Evolutionary conservation across 2,888 invertebrate genomes (phyloP).

Genomic region (Athrips mouffetella): DNA sequence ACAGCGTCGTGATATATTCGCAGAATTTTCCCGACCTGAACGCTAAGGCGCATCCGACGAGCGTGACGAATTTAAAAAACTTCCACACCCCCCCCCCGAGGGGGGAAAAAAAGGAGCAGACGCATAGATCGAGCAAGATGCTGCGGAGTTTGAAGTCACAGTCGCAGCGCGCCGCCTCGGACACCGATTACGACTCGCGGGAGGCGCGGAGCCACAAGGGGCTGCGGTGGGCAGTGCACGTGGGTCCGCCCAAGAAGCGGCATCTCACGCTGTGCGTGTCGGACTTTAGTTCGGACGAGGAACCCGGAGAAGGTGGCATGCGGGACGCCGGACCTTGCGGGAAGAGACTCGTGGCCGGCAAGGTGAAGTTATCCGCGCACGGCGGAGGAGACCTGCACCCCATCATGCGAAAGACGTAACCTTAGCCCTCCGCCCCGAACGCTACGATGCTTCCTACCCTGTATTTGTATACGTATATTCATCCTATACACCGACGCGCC

Average conservation of each 20-base stretch:
- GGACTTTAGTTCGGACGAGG: constrained; percentile 66
- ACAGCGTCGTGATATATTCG: constrained; percentile 67
- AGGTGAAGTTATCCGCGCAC: constrained; percentile 62
- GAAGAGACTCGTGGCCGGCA: constrained; percentile 49
- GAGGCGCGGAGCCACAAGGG: constrained; percentile 53
- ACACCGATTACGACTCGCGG: constrained; percentile 64
- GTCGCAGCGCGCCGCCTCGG: constrained; percentile 60
- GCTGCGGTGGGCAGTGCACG: constrained; percentile 60
- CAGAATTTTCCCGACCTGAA: constrained; percentile 70
- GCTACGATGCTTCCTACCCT: constrained; percentile 26
- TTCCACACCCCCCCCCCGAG: constrained; percentile 75
- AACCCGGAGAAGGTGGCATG: constrained; percentile 46
- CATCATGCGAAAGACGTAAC: constrained; percentile 62
- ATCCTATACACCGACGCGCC: constrained; percentile 39
- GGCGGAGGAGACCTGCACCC: constrained; percentile 68
- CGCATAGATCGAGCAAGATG: constrained; percentile 50
- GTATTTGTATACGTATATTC: constrained; percentile 37
- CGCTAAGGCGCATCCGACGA: constrained; percentile 53
- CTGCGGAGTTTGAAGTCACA: constrained; percentile 50
- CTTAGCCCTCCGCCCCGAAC: constrained; percentile 16
- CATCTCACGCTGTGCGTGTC: constrained; percentile 61
- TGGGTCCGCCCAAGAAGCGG: constrained; percentile 61
- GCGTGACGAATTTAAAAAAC: constrained; percentile 74
- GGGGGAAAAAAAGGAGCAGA: constrained; percentile 73
- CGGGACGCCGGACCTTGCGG: constrained; percentile 56